These are phyloP conservation scores for Listrodromus nycthemerus DNA, from an alignment of 2,888 invertebrate genomes.

Conservation along the genomic window DNA sequence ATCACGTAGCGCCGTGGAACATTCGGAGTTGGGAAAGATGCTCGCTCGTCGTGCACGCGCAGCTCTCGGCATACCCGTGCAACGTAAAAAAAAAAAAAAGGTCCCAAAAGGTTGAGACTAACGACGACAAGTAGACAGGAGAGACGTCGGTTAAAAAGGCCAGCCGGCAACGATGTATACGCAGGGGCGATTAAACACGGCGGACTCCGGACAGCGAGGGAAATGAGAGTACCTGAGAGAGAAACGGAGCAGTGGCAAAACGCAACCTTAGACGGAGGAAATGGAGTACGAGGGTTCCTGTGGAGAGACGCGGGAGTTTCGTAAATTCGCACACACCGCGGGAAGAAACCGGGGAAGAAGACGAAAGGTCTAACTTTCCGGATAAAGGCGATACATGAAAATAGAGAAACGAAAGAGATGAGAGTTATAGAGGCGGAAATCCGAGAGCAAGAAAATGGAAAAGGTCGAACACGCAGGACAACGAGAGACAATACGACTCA, in stretches of 20 bases:
- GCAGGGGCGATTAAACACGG: constrained; percentile 61
- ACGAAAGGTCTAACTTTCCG: background rate
- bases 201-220: constrained; percentile 3
- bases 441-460: constrained; percentile 19
- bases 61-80: constrained; percentile 28
- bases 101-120: constrained; percentile 27
- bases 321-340: constrained; percentile 41
- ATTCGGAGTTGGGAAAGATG: constrained; percentile 67
- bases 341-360: background rate
- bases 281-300: constrained; percentile 13
- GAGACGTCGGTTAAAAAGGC: constrained; percentile 32
- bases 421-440: constrained; percentile 1
- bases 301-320: constrained; percentile 56
- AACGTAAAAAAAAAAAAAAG: constrained; percentile 6
- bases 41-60: constrained; percentile 57
- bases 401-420: constrained; percentile 35
- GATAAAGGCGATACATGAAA: constrained; percentile 30
- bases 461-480: background rate
- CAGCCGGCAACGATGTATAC: constrained; percentile 22
- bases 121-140: constrained; percentile 44
- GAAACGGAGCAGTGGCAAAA: constrained; percentile 28
- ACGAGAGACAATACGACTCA: background rate
- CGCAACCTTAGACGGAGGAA: constrained; percentile 43
- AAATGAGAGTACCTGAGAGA: background rate
- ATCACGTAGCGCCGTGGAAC: constrained; percentile 70